phyloP scores from a whole-genome alignment of 2,888 invertebrate species.

The Hoplodrina blanda region DNA sequence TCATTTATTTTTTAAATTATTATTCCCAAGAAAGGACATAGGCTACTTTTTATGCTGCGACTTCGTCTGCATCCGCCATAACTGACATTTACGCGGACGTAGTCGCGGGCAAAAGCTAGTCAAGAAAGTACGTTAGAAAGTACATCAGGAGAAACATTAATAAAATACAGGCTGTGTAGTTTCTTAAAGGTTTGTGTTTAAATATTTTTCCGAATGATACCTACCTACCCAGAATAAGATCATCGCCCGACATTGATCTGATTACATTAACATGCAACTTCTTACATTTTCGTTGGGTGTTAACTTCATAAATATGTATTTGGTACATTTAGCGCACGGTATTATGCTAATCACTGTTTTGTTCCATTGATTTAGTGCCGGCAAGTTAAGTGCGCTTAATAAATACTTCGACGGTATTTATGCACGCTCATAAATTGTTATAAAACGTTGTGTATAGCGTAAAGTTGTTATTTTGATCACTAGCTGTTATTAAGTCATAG shows the following conservation, averaged over 20 bases:
- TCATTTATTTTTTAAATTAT: too few species aligned
- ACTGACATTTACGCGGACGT: too few species aligned
- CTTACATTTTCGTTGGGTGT: slow-evolving; percentile 58
- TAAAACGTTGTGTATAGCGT: slow-evolving; percentile 1
- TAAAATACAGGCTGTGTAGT: too few species aligned
- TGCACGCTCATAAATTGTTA: slow-evolving; percentile 45
- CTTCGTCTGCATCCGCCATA: too few species aligned
- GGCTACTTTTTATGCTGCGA: too few species aligned
- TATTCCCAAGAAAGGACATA: too few species aligned
- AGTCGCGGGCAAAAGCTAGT: too few species aligned
- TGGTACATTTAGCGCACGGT: slow-evolving; percentile 50
- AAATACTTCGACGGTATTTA: slow-evolving; percentile 42
- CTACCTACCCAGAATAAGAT: slow-evolving; percentile 45
- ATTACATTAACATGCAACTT: slow-evolving; percentile 53
- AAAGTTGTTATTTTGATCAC: slow-evolving; percentile 19
- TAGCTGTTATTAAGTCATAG: slow-evolving; percentile 23
- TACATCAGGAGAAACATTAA: too few species aligned
- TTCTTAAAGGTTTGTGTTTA: too few species aligned
- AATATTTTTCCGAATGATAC: background rate
- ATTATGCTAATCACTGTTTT: slow-evolving; percentile 65
- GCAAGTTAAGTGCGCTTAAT: slow-evolving; percentile 44
- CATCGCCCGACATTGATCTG: slow-evolving; percentile 52
- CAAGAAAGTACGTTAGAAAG: too few species aligned
- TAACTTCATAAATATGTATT: slow-evolving; percentile 74
- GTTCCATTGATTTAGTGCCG: slow-evolving; percentile 59